Base-by-base conservation (phyloP, 1,140 invertebrate species). In the Camponotus floridanus region DNA sequence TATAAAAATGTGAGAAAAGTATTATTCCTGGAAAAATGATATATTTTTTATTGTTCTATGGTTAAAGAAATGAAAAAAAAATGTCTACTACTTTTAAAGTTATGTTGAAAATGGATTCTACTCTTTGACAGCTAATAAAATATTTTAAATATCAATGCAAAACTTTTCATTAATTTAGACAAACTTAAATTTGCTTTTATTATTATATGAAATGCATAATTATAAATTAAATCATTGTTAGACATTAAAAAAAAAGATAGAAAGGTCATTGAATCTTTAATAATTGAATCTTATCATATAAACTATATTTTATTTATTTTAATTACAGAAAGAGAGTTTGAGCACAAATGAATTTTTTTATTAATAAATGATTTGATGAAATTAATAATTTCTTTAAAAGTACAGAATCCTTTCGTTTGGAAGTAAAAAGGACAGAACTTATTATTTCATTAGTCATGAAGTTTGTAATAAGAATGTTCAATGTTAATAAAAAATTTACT, bases 321-420 rank as follows among this genome's bases (percentile, higher is more conserved):
- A 45, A 45, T 26, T 26, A 26, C 26, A 26, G 26, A 26, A 26
- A 26, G 26, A 26, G 26, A 26, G 26, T 26, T 26, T 26, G 26
- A 26, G 26, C 26, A 26, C 11, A 76, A 18, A 79, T 68, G 31
- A 5, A 55, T 80, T 57, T 26, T 39, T 45, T 71, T 36, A 21
- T 45, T 45, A 48, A 48, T 15, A 36, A 45, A 18, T 71, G 7
- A 36, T 42, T n/a, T n/a, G n/a, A n/a, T n/a, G n/a, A n/a, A n/a
- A n/a, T n/a, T n/a, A n/a, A n/a, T n/a, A n/a, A 7, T 33, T 76
- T 13, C 55, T 26, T 26, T 26, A 86, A 31, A 31, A 73, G 51
- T 31, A 48, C 45, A 57, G 26, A 68, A 2, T 26, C 26, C 26
- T 26, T 26, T 26, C 26, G 26, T 26, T 26, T 26, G 1, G 26